Evolutionary conservation across 2,888 invertebrate species (phyloP), one percentile per base, ranked within the genome.

Genomic region (Brachyptera putata): DNA sequence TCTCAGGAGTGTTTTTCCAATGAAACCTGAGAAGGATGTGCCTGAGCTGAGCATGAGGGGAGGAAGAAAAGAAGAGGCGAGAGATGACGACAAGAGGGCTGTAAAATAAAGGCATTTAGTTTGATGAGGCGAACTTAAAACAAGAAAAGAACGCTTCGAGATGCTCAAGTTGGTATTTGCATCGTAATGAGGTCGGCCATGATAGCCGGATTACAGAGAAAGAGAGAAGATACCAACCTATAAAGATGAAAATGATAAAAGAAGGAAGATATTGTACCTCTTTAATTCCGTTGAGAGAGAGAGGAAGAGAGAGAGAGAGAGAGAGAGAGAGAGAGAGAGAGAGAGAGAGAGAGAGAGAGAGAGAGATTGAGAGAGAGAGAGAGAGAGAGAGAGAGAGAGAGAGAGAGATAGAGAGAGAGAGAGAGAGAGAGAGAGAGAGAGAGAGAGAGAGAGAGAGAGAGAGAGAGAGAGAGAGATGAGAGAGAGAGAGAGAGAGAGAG

Each of bases 41-140:
- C n/a, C n/a, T n/a, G n/a, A n/a, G n/a, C n/a, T n/a, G n/a, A n/a
- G n/a, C n/a, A n/a, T n/a, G n/a, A n/a, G n/a, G 30, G 43, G 9
- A 43, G 43, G 43, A 43, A 21, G 7, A 43, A 16, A 21, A 43
- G 11, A 30, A 30, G 11, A 11, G 16, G 43, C 4, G 7, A 3
- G 43, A 37, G 49, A 37, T 30, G 37, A 57, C 57, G 61, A 57
- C 39, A 25, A 48, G 61, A 61, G 58, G 55, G 62, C 49, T 62
- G 57, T 60, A 63, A 61, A 61, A 63, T 61, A 61, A 60, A 58
- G 62, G 63, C 60, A 63, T 63, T 63, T 61, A 63, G 61, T 60
- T 61, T 63, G 61, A 63, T 63, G 60, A 58, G 63, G 56, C 58
- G 61, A 58, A 58, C 58, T 58, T 56, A 56, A 57, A 60, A n/a